A percentile compares a stretch with the other conserved stretches of the same genome.
phyloP scores from a whole-genome alignment of 2,888 invertebrate genomes.

The Hanleya hanleyi region DNA sequence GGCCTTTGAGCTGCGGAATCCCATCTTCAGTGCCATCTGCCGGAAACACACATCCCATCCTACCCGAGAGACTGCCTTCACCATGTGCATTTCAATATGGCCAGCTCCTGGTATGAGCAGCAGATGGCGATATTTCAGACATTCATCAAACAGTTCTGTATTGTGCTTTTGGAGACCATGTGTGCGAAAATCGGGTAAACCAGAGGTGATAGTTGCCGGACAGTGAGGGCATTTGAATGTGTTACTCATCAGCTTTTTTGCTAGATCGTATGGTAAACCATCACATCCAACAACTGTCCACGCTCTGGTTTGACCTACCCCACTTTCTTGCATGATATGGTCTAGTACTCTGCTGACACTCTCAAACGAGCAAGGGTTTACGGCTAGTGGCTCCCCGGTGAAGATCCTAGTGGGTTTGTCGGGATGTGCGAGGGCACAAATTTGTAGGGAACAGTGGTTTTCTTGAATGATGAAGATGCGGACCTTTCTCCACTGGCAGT shows the following conservation, averaged over 20 bases:
- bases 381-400: neutral
- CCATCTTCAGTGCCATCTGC: neutral
- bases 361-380: neutral
- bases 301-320: neutral
- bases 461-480: neutral
- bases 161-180: neutral
- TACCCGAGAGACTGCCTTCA: neutral
- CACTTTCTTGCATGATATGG: neutral
- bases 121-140: neutral
- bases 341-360: neutral
- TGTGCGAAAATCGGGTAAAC: neutral
- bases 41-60: neutral
- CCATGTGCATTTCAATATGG: neutral
- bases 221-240: neutral
- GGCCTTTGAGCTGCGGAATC: neutral
- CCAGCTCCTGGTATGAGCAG: neutral
- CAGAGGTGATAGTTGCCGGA: neutral
- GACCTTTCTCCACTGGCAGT: no score
- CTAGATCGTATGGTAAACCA: neutral
- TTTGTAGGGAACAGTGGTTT: neutral
- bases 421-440: neutral
- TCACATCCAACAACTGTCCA: neutral
- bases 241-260: neutral
- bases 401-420: neutral
- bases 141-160: neutral